Conservation (phyloP, 2,113 vertebrate genomes). For the Protobothrops mucrosquamatus region DNA sequence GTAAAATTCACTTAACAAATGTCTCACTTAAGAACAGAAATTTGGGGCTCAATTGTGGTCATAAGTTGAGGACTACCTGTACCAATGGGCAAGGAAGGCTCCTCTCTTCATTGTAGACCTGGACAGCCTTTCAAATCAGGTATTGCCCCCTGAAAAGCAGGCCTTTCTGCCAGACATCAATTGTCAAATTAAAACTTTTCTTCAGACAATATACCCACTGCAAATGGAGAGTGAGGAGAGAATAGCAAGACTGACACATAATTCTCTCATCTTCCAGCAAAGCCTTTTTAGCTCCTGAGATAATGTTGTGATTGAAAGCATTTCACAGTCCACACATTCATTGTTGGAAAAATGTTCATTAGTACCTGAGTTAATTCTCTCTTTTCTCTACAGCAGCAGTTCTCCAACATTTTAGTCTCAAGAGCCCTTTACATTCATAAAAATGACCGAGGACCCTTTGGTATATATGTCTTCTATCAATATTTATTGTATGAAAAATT, state of each 20-base stretch:
- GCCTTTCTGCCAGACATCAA: not conserved
- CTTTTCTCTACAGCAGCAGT: not conserved
- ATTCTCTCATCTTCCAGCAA: not conserved
- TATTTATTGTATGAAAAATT: not conserved
- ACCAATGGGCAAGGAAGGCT: not conserved
- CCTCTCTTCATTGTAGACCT: not conserved
- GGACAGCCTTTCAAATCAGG: not conserved
- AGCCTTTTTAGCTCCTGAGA: not conserved
- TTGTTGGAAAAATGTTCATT: not conserved
- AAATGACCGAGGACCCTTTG: not conserved
- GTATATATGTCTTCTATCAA: not conserved
- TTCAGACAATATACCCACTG: not conserved
- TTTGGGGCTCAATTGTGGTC: not conserved
- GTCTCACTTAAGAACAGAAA: not conserved
- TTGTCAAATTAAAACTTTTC: not conserved
- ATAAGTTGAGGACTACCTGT: not conserved
- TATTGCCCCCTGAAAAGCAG: not conserved
- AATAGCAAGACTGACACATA: not conserved
- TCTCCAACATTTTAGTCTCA: not conserved
- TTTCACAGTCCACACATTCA: not conserved
- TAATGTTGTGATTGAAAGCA: not conserved
- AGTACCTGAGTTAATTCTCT: not conserved
- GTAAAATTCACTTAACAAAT: not conserved
- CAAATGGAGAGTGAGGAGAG: not conserved
- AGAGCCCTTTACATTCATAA: not conserved